Evolutionary conservation across 2,113 vertebrate genomes (phyloP).

Genomic region (Otis tarda): DNA sequence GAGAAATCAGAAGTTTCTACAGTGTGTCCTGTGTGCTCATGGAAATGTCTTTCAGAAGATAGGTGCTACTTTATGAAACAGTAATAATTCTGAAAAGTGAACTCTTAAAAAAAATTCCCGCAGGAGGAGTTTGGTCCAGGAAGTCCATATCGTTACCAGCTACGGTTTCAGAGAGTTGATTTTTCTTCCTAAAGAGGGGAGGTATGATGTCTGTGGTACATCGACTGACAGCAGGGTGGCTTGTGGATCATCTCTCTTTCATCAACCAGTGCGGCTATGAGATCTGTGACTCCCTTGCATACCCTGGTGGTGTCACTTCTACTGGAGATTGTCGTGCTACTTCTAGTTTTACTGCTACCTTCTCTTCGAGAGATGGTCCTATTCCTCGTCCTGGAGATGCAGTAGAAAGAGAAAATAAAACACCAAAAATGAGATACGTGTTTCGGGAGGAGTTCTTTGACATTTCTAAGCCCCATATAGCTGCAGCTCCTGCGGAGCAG

Average conservation of each 20-base stretch:
- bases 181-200: not conserved
- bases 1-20: not conserved
- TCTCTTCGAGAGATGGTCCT: not conserved
- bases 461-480: conserved; percentile 66
- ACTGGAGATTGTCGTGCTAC: not conserved
- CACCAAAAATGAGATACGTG: not conserved
- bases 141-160: accelerated
- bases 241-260: conserved; percentile 83
- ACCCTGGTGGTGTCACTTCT: not conserved
- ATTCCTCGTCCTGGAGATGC: not conserved
- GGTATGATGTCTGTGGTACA: conserved; percentile 78
- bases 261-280: conserved; percentile 76
- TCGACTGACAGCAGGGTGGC: conserved; percentile 72
- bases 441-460: conserved; percentile 76
- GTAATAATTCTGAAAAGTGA: not conserved
- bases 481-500: not conserved
- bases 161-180: not conserved
- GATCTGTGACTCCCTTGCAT: not conserved
- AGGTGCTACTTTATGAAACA: not conserved
- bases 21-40: accelerated
- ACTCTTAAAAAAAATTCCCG: not conserved
- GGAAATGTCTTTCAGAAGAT: not conserved
- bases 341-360: not conserved
- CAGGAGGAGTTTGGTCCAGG: not conserved
- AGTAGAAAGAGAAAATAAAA: not conserved